Base-by-base conservation (phyloP, 2,113 vertebrate species). In the Larimichthys polyactis region DNA sequence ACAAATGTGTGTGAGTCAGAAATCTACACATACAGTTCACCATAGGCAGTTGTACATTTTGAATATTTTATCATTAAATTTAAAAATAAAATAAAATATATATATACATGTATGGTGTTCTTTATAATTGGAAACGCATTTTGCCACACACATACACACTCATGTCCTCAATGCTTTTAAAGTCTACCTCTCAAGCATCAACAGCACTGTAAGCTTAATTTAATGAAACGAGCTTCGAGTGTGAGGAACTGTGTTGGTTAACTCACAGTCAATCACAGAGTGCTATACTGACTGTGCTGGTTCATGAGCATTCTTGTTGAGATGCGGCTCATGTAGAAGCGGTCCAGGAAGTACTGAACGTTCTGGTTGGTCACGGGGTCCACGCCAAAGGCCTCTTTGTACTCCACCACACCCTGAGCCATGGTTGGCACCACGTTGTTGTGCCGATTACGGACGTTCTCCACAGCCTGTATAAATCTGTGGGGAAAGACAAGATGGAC, bases 271-370 rank as follows among this genome's bases (percentile, higher is more conserved):
- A 67, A 71, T 87, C 69, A 89, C 75, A n/a, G 62, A 85, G 83
- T 82, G 82, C 81, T 72, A 88, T 90, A 96, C 98, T 98, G 95
- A 99, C 98, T 97, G 91, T 99, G 98, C 81, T 99, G 98, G 92
- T 99, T 99, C 96, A 99, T 99, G 65, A 99, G 95, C 98, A 99
- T 99, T 74, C 98, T 96, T 0, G 96, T 99, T 12, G 98, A 99
- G 94, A 99, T 99, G 59, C 98, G 97, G 92, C 97, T 99, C 96
- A 99, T 99, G 92, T 99, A 99, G 94, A 99, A 99, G 52, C 98
- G 97, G 91, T 99, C 98, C 92, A 99, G 88, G 91, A 99, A 99
- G 84, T 99, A 99, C 87, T 99, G 98, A 62, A 99, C 97, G 67
- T 98, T 99, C 94, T 99, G 98, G 92, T 96, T 99, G 95, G 96